phyloP scores from a whole-genome alignment of 2,113 vertebrate species.

The Clinocottus analis region DNA sequence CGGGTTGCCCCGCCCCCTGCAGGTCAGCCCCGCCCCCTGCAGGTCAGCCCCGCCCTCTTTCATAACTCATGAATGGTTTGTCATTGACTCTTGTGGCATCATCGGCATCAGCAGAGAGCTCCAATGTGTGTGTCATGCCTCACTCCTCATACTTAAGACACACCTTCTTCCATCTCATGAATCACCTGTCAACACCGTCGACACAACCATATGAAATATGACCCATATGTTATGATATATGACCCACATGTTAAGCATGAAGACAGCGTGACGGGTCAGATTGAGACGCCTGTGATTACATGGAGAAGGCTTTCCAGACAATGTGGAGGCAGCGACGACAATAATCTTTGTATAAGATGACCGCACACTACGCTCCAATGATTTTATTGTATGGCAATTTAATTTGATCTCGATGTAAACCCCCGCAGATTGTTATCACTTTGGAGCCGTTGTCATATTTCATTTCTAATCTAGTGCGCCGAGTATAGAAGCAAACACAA shows the following conservation, averaged over 20 bases:
- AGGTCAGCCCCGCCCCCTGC: no score
- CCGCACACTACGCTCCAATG: not conserved
- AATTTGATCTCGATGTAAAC: constrained; percentile 19
- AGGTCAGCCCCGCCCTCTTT: no score
- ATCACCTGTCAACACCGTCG: not conserved
- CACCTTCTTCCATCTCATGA: not conserved
- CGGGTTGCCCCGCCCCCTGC: no score
- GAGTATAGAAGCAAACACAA: constrained; percentile 2
- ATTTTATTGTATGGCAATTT: not conserved
- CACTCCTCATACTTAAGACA: not conserved
- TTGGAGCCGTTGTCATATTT: constrained; percentile 16
- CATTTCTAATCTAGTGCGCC: constrained; percentile 13
- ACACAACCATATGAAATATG: no score
- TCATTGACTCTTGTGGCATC: no score
- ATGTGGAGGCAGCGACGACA: no score
- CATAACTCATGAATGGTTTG: no score
- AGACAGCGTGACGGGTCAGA: no score
- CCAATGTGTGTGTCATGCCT: no score
- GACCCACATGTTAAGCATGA: not conserved
- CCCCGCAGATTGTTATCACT: not conserved
- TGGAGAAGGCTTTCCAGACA: not conserved
- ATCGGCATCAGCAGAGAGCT: no score
- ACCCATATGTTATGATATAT: no score
- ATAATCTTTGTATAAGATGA: no score
- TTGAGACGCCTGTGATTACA: not conserved